Conservation (phyloP, 2,113 vertebrate species). For the Scomber colias region DNA sequence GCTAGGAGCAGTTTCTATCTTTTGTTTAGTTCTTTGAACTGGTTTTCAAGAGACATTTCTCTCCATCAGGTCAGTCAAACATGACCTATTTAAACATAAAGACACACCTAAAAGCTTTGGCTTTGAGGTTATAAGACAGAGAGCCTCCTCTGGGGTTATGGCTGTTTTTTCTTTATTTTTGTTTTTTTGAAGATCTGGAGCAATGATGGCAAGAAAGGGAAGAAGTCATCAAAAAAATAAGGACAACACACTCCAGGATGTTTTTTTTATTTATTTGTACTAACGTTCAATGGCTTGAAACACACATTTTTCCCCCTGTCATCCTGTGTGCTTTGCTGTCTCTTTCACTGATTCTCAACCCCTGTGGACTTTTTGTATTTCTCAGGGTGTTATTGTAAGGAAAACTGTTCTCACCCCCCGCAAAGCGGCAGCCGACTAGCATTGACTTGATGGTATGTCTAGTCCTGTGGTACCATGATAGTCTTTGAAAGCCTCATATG, state of each 20-base stretch:
- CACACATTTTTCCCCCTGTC: background rate
- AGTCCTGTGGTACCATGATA: background rate
- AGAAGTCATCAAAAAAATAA: slow-evolving; percentile 44
- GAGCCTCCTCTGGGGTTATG: slow-evolving; percentile 28
- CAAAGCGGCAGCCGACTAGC: slow-evolving; percentile 12
- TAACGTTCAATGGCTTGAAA: slow-evolving; percentile 17
- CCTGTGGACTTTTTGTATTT: slow-evolving; percentile 18
- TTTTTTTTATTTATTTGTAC: slow-evolving; percentile 6
- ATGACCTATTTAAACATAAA: slow-evolving; percentile 74
- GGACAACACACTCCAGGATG: slow-evolving; percentile 16
- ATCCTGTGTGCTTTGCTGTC: background rate
- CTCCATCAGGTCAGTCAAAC: slow-evolving; percentile 62
- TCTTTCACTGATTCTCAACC: slow-evolving; percentile 8
- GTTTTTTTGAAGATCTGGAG: slow-evolving; percentile 27
- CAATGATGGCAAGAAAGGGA: slow-evolving; percentile 32
- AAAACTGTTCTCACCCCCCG: slow-evolving; percentile 21
- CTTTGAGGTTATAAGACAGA: slow-evolving; percentile 51
- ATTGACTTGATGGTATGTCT: background rate
- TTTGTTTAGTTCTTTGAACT: slow-evolving; percentile 72
- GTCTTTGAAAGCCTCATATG: slow-evolving; percentile 16
- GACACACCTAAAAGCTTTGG: slow-evolving; percentile 72
- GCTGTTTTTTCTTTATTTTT: slow-evolving; percentile 4
- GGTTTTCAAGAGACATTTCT: slow-evolving; percentile 71
- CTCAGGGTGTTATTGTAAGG: slow-evolving; percentile 10
- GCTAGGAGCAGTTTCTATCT: slow-evolving; percentile 73